Evolutionary conservation across 1,140 invertebrate species (phyloP).

Genomic region (Calycopis cecrops): DNA sequence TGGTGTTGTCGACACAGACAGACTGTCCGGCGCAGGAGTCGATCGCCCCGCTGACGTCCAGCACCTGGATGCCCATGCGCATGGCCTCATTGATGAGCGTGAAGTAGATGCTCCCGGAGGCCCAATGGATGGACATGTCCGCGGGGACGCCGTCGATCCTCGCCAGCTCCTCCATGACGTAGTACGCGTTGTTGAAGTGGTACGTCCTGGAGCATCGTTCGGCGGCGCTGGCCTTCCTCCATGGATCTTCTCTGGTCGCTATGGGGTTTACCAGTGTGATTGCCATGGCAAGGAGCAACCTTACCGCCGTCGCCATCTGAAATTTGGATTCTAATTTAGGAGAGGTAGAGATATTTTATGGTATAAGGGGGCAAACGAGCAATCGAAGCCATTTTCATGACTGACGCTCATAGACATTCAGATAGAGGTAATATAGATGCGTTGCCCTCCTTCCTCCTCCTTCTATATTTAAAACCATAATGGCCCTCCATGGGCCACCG

Average conservation of each 20-base stretch:
- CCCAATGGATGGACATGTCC: constrained; percentile 62
- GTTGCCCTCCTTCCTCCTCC: constrained; percentile 20
- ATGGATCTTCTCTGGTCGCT: constrained; percentile 40
- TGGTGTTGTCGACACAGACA: constrained; percentile 59
- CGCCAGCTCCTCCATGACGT: constrained; percentile 38
- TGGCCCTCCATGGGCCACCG: too few species aligned
- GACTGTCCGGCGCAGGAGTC: constrained; percentile 55
- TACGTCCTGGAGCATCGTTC: constrained; percentile 43
- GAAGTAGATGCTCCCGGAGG: constrained; percentile 54
- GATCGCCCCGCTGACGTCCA: constrained; percentile 43
- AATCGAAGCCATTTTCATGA: constrained; percentile 6
- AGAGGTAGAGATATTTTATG: too few species aligned
- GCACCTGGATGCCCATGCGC: constrained; percentile 56
- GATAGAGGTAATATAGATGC: constrained; percentile 3
- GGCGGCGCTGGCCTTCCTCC: constrained; percentile 30
- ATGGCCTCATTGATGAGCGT: constrained; percentile 61
- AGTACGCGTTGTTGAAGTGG: constrained; percentile 53
- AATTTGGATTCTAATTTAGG: too few species aligned
- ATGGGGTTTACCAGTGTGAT: constrained; percentile 33
- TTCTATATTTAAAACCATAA: too few species aligned
- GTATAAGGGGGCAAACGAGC: too few species aligned
- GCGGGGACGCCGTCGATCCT: constrained; percentile 53
- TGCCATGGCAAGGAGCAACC: constrained; percentile 27
- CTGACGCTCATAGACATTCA: too few species aligned
- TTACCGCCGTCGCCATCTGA: constrained; percentile 41